phyloP scores from a whole-genome alignment of 2,113 vertebrate genomes.

The Gambusia holbrooki region DNA sequence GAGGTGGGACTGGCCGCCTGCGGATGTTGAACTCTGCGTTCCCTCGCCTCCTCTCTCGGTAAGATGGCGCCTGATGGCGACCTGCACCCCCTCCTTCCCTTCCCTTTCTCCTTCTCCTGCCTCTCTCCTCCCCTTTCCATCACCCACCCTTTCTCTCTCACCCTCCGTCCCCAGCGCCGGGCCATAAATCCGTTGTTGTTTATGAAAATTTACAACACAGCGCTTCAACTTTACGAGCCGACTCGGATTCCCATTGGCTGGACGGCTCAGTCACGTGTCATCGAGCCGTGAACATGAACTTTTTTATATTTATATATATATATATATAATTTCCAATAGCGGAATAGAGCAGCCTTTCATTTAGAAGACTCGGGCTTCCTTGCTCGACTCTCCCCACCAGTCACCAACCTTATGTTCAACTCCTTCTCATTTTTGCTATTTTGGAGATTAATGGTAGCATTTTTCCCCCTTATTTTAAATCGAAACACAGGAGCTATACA shows the following conservation, averaged over 20 bases:
- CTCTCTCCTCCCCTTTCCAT: conserved; percentile 40
- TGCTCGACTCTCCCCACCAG: conserved; percentile 74
- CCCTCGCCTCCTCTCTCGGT: conserved; percentile 79
- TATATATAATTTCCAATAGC: conserved; percentile 92
- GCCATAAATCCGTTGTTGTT: conserved; percentile 99
- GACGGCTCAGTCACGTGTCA: conserved; percentile 87
- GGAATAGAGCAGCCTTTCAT: conserved; percentile 94
- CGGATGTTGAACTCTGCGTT: conserved; percentile 71
- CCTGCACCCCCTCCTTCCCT: conserved; percentile 76
- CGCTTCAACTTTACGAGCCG: conserved; percentile 98
- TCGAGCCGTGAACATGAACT: conserved; percentile 98
- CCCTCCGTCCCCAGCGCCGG: conserved; percentile 80
- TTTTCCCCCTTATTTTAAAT: background rate
- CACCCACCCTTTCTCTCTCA: conserved; percentile 49
- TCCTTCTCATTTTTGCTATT: conserved; percentile 59
- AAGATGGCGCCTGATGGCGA: conserved; percentile 97
- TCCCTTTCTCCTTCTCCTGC: conserved; percentile 75
- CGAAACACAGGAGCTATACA: conserved; percentile 21
- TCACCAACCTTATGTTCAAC: conserved; percentile 16
- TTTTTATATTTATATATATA: conserved; percentile 39
- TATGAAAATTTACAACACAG: conserved; percentile 99
- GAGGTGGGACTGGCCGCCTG: conserved; percentile 65
- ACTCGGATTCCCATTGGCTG: conserved; percentile 90
- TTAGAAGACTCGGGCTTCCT: conserved; percentile 85
- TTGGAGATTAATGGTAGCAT: conserved; percentile 63